Percentiles rank a stretch among this genome's conserved stretches.
Conservation (phyloP, 2,113 vertebrate species). For the Excalfactoria chinensis region DNA sequence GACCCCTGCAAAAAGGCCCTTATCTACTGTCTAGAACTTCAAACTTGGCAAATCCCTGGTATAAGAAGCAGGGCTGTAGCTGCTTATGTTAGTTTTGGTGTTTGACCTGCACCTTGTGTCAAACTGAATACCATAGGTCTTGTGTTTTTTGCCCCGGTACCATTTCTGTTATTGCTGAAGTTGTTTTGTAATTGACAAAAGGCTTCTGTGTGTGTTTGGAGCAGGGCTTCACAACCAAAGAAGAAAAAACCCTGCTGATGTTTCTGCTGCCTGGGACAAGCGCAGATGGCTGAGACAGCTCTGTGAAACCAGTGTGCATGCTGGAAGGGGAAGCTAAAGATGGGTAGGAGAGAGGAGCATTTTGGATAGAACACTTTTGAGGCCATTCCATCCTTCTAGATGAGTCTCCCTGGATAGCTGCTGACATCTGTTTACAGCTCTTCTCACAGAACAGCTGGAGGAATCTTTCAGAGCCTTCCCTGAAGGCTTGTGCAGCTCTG, state of each 20-base stretch:
- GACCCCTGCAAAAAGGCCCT: not conserved
- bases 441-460: not conserved
- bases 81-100: not conserved
- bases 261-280: rapidly evolving
- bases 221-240: not conserved
- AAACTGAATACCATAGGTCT: not conserved
- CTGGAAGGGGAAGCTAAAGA: not conserved
- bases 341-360: not conserved
- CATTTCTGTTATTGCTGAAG: not conserved
- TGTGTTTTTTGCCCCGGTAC: not conserved
- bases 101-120: not conserved
- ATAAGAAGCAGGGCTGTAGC: not conserved
- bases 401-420: not conserved
- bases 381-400: not conserved
- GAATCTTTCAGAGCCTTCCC: not conserved
- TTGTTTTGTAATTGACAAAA: not conserved
- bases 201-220: not conserved
- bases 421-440: not conserved
- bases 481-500: not conserved
- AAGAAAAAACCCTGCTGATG: not conserved
- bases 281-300: not conserved
- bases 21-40: not conserved
- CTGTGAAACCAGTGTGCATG: rapidly evolving
- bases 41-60: not conserved
- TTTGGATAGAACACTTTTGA: not conserved